A percentile compares a stretch with the other conserved stretches of the same genome.
phyloP scores from a whole-genome alignment of 2,797 vertebrate species.

The Cirrhinus molitorella region DNA sequence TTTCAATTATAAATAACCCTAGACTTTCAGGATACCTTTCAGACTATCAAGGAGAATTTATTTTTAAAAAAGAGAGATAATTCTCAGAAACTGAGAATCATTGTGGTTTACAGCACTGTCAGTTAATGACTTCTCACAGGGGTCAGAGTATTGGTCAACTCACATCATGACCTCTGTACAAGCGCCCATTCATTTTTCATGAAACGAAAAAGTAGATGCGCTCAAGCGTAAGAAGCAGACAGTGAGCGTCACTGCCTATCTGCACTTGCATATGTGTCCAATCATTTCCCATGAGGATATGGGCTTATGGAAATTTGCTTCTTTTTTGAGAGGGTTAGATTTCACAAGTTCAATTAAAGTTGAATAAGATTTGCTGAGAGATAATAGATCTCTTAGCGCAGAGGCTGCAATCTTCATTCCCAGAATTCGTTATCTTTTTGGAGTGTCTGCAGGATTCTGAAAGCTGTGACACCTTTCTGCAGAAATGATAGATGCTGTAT shows the following conservation, averaged over 20 bases:
- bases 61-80: not conserved
- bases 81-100: not conserved
- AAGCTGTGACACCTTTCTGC: not conserved
- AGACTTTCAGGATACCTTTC: not conserved
- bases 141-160: not conserved
- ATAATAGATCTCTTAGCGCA: constrained; percentile 12
- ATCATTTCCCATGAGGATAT: not conserved
- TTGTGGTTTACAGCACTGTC: not conserved
- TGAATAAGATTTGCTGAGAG: constrained; percentile 30
- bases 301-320: not conserved
- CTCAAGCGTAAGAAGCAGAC: not conserved
- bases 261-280: constrained; percentile 17
- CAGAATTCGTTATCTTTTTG: constrained; percentile 33
- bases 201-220: not conserved
- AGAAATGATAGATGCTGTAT: constrained; percentile 11
- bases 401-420: constrained; percentile 14
- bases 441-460: constrained; percentile 28
- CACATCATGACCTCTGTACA: not conserved
- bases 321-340: constrained; percentile 2
- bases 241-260: constrained; percentile 2
- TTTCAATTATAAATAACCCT: not conserved
- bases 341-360: constrained; percentile 45
- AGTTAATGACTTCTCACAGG: not conserved
- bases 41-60: not conserved
- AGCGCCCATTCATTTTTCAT: not conserved